phyloP scores from a whole-genome alignment of 1,140 invertebrate species.

The Sitobion miscanthi region DNA sequence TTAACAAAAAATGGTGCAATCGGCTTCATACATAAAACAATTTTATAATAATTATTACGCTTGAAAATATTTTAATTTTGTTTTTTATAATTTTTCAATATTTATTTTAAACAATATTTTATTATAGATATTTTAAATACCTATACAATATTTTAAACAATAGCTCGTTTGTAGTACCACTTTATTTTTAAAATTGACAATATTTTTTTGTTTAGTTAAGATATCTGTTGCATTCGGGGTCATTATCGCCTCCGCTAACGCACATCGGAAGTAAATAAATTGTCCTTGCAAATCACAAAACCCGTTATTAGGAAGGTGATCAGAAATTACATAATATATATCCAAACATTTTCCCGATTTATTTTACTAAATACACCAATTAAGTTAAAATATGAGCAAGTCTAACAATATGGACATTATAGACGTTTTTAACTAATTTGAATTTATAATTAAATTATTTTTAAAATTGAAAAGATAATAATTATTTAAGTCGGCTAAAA shows the following conservation, averaged over 20 bases:
- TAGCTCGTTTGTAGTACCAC: too few relatives aligned
- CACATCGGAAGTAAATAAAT: slow-evolving; percentile 16
- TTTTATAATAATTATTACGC: too few relatives aligned
- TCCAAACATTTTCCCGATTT: background rate
- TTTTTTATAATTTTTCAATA: too few relatives aligned
- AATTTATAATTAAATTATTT: background rate
- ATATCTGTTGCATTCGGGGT: background rate
- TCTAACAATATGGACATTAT: background rate
- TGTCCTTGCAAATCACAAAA: slow-evolving; percentile 40
- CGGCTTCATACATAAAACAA: too few relatives aligned
- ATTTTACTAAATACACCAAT: background rate
- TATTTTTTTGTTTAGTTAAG: background rate
- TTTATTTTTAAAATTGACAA: too few relatives aligned
- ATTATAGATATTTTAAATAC: too few relatives aligned
- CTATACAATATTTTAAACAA: too few relatives aligned
- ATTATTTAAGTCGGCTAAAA: background rate
- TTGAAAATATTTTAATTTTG: too few relatives aligned
- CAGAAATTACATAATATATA: background rate
- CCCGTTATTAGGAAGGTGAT: slow-evolving; percentile 23
- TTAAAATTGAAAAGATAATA: background rate
- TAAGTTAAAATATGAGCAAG: background rate
- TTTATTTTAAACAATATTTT: too few relatives aligned
- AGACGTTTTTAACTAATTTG: background rate
- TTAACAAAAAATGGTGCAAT: too few relatives aligned
- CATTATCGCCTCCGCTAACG: background rate